phyloP scores from a whole-genome alignment of 2,113 vertebrate species.

The Oceanites oceanicus region DNA sequence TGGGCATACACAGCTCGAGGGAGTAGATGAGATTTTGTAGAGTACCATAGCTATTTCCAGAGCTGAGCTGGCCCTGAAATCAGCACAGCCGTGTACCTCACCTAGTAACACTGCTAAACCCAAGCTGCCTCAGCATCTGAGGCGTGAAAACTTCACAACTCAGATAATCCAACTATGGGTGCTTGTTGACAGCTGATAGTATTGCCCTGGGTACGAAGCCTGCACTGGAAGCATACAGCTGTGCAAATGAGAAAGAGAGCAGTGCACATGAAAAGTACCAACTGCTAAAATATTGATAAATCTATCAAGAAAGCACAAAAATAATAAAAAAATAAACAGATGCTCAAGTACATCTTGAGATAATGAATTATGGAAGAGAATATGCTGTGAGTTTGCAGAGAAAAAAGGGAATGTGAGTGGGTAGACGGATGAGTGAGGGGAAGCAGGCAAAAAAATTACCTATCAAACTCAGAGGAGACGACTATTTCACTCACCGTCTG shows the following conservation, averaged over 20 bases:
- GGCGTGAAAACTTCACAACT: background rate
- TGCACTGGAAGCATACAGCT: background rate
- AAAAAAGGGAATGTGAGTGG: conserved; percentile 30
- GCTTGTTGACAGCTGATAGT: background rate
- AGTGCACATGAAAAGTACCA: conserved; percentile 60
- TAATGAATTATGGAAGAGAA: conserved; percentile 74
- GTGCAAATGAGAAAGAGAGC: conserved; percentile 22
- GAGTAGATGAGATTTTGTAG: background rate
- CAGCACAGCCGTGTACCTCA: background rate
- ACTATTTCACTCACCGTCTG: conserved; percentile 27
- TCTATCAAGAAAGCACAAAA: conserved; percentile 74
- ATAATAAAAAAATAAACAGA: conserved; percentile 79
- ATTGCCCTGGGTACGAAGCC: background rate
- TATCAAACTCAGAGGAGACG: background rate
- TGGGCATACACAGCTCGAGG: background rate
- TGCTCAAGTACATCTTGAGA: conserved; percentile 71
- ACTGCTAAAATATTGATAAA: conserved; percentile 79
- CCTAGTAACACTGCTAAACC: conserved; percentile 44
- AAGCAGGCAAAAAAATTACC: background rate
- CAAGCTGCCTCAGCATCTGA: conserved; percentile 5
- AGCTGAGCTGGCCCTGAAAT: conserved; percentile 1
- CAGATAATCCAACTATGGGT: background rate
- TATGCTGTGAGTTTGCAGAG: conserved; percentile 12
- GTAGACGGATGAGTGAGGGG: background rate
- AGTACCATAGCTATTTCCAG: conserved; percentile 22